These are phyloP conservation scores for Cottus gobio DNA, from an alignment of 2,113 vertebrate species.

Conservation along the genomic window DNA sequence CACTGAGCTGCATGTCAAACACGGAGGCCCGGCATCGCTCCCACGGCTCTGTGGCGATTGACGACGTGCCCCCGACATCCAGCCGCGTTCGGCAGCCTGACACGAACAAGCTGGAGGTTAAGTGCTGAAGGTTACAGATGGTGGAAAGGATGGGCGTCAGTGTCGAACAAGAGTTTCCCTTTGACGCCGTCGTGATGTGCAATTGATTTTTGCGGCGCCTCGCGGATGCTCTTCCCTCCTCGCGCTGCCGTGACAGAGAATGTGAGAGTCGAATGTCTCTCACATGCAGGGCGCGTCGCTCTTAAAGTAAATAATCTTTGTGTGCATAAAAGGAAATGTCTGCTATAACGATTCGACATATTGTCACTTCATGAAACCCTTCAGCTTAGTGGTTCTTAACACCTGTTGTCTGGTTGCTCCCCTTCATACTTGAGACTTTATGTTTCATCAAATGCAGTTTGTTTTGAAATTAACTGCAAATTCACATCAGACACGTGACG, in stretches of 20 bases:
- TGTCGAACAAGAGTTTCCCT: not conserved
- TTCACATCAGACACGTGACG: not conserved
- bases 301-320: conserved; percentile 16
- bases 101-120: conserved; percentile 25
- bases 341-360: conserved; percentile 1
- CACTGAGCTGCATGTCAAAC: conserved; percentile 74
- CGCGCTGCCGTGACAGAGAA: not conserved
- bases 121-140: not conserved
- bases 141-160: conserved; percentile 2
- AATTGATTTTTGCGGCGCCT: not conserved
- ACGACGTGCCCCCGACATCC: conserved; percentile 4
- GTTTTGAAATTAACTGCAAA: conserved; percentile 22
- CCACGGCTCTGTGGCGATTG: not conserved
- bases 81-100: conserved; percentile 15
- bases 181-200: not conserved
- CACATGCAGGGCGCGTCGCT: not conserved
- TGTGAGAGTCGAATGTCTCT: not conserved
- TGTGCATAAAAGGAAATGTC: not conserved
- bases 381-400: not conserved
- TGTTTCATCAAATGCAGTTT: conserved; percentile 29
- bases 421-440: not conserved
- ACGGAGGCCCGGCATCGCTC: conserved; percentile 35
- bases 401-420: conserved; percentile 20
- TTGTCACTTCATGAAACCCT: not conserved
- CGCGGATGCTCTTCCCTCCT: not conserved